Evolutionary conservation across 1,140 invertebrate genomes (phyloP), one percentile per base, ranked within the genome.

Genomic region (Leptinotarsa lineolata): DNA sequence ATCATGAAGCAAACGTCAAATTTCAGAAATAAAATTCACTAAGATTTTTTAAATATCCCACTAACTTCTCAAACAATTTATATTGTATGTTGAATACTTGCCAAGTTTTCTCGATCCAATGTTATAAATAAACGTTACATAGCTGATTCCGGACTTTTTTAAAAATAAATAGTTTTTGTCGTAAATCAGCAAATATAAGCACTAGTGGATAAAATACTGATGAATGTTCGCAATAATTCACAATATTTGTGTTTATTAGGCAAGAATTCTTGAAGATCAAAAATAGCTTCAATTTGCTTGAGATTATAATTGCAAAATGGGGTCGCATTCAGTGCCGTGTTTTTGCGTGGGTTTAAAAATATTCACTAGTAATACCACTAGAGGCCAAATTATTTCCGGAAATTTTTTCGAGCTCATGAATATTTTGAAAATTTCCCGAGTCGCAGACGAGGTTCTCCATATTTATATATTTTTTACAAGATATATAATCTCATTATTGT

Each of bases 71-170:
- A 22, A 18, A 64, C 21, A 30, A 64, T 64, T 64, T 54, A 18
- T 54, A 20, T 64, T 54, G 48, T 54, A 20, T 64, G 61, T 30
- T 64, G 61, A 64, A 64, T 64, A 64, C 21, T 30, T 64, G 61
- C 61, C 61, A 64, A 64, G 61, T 13, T 64, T 21, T 64, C 61
- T 30, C 20, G 12, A 22, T 64, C 16, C 13, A 8, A 8, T 24
- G n/a, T 30, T 64, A 64, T 64, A 64, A 64, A 64, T 64, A 64
- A 16, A 54, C 21, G 21, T 64, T 22, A 64, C 15, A 4, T 21
- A 64, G 61, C 20, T 20, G 16, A 64, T 64, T 64, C 21, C 13
- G 12, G n/a, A 54, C 3, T 15, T 54, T 54, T 54, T 54, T 54
- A 15, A 54, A 54, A 54, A 54, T 54, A 5, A 54, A 54, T 54